A percentile compares a stretch with the other conserved stretches of the same genome.
Evolutionary conservation across 2,113 vertebrate genomes (phyloP).

Genomic region (Chiloscyllium plagiosum): DNA sequence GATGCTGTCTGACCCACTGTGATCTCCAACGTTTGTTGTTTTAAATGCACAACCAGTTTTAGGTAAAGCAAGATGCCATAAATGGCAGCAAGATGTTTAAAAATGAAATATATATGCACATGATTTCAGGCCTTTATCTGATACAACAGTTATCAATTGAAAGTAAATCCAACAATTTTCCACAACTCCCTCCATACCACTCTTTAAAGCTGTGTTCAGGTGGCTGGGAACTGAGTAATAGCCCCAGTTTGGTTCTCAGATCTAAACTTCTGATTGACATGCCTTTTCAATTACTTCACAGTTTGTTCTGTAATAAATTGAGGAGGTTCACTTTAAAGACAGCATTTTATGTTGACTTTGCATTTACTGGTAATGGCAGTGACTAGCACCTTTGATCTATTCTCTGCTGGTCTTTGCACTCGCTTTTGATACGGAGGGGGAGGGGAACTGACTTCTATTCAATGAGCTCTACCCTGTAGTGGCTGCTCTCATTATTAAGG

Average conservation of each 20-base stretch:
- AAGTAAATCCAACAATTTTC: not conserved
- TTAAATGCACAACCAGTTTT: no score
- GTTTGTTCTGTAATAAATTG: slow-evolving; percentile 45
- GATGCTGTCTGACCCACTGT: no score
- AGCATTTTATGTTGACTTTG: slow-evolving; percentile 45
- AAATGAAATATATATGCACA: not conserved
- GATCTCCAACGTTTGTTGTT: no score
- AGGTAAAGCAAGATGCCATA: not conserved
- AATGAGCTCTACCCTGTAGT: slow-evolving; percentile 37
- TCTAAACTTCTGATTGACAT: slow-evolving; percentile 42
- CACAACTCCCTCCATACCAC: no score
- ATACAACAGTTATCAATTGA: not conserved
- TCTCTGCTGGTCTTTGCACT: slow-evolving; percentile 43
- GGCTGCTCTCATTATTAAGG: slow-evolving; percentile 42
- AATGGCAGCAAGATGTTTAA: not conserved
- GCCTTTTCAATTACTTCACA: slow-evolving; percentile 48
- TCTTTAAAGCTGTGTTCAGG: not conserved
- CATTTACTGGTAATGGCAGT: slow-evolving; percentile 46
- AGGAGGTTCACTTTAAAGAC: slow-evolving; percentile 48
- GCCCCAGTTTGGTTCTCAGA: slow-evolving; percentile 6
- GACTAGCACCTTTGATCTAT: slow-evolving; percentile 52
- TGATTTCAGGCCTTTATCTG: not conserved
- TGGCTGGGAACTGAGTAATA: slow-evolving; percentile 7
- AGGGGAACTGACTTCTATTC: slow-evolving; percentile 41
- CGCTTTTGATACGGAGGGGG: slow-evolving; percentile 42